Percentiles rank a stretch among this genome's conserved stretches.
phyloP scores from a whole-genome alignment of 2,797 vertebrate genomes.

The Hemibagrus guttatus region DNA sequence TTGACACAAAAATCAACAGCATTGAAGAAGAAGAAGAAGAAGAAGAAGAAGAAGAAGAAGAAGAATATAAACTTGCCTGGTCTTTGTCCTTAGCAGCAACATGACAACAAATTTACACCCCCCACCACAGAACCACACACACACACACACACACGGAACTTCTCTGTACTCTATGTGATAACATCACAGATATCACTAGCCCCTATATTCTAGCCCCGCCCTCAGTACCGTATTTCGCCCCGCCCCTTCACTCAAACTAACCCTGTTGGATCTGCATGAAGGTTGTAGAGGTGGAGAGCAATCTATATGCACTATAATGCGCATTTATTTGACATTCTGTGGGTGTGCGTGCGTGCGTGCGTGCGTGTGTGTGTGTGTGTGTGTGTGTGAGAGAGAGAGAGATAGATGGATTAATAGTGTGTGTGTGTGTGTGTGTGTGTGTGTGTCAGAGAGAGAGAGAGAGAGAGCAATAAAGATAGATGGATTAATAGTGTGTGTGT shows the following conservation, averaged over 20 bases:
- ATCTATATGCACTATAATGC: neutral
- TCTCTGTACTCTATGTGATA: neutral
- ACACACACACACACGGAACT: neutral
- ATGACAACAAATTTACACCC: constrained; percentile 2
- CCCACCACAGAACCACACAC: neutral
- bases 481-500: neutral
- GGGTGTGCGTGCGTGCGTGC: constrained; percentile 5
- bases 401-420: neutral
- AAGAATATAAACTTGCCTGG: neutral
- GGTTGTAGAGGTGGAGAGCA: neutral
- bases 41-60: neutral
- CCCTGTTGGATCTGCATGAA: neutral
- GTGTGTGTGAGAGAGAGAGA: neutral
- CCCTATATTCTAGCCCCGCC: neutral
- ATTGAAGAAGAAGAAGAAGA: neutral
- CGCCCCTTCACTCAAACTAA: neutral
- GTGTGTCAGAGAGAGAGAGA: neutral
- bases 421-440: constrained; percentile 17
- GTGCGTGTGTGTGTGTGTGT: constrained; percentile 17
- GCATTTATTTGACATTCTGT: constrained; percentile 15
- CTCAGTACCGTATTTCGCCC: neutral
- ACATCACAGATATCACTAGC: too few relatives aligned
- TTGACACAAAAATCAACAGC: too few relatives aligned
- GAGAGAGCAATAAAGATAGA: neutral
- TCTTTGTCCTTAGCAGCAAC: constrained; percentile 13